Base-by-base conservation (phyloP, 2,888 invertebrate species). In the Hesperia comma region DNA sequence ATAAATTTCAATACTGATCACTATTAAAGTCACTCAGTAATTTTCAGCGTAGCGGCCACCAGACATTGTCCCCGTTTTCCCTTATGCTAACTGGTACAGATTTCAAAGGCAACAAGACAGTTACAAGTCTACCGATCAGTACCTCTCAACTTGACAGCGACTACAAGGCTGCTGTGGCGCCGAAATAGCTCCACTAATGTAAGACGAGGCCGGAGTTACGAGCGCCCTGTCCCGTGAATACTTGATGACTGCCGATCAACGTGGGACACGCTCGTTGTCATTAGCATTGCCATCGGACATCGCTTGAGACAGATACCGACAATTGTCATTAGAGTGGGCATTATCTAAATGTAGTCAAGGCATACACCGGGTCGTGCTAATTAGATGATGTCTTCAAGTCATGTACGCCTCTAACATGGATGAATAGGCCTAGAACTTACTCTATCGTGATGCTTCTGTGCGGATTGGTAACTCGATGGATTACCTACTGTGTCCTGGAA, bases 101-200 rank as follows among this genome's bases (percentile, higher is more conserved):
- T 49, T 49, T 19, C 7, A 19, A 54, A 33, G n/a, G 10, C 7
- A 32, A 54, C 54, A 54, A 33, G 54, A 54, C 32, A 33, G 54
- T n/a, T 54, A 54, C 54, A 54, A 54, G 54, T 33, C 33, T 33
- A 32, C 17, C 17, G 15, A 54, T 33, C 32, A 54, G 32, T 10
- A 32, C 10, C 6, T 26, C 54, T 54, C 54, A 54, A 33, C 15
- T 54, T 33, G 54, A 54, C 32, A 7, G 33, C 15, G 32, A 17
- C 33, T 33, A 54, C 54, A 17, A 33, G 53, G 33, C 54, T 33
- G 15, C 21, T n/a, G 41, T 1, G 19, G 26, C 41, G n/a, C 21
- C 57, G 26, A 57, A 57, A 57, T 57, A 57, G 41, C 41, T 33
- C 15, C 32, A 26, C 43, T 43, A 43, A 26, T 43, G 57, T 57